Evolutionary conservation across 2,888 invertebrate genomes (phyloP).

Genomic region (Pseudococcus viburni): DNA sequence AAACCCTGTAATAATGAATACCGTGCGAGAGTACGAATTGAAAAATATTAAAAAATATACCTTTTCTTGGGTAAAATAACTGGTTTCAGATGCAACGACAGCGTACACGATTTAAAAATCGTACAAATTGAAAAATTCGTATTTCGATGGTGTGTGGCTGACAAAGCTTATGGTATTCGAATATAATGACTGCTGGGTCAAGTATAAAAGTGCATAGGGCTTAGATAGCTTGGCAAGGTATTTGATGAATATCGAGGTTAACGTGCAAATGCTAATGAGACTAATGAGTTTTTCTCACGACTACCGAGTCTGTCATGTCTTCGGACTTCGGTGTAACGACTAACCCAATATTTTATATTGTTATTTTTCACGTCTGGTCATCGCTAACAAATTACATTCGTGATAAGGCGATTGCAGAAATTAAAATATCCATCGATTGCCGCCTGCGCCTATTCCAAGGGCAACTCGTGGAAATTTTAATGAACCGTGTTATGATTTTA

Average conservation of each 20-base stretch:
- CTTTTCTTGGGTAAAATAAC: neutral
- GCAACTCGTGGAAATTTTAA: neutral
- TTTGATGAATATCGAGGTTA: slow-evolving; percentile 41
- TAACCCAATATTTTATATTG: slow-evolving; percentile 41
- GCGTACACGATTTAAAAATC: neutral
- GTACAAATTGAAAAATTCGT: neutral
- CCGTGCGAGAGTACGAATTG: neutral
- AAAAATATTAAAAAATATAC: neutral
- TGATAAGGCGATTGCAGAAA: slow-evolving; percentile 15
- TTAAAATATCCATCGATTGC: slow-evolving; percentile 3
- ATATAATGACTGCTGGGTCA: neutral
- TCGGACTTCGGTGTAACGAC: slow-evolving; percentile 2
- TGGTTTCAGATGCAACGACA: slow-evolving; percentile 2
- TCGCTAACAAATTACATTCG: slow-evolving; percentile 12
- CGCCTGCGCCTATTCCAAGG: neutral
- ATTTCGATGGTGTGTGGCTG: neutral
- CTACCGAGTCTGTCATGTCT: slow-evolving; percentile 8
- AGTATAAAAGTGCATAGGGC: slow-evolving; percentile 42
- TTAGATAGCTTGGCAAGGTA: neutral
- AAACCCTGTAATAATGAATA: slow-evolving; percentile 18
- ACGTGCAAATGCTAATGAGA: slow-evolving; percentile 49
- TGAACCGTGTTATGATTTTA: neutral
- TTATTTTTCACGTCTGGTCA: slow-evolving; percentile 20
- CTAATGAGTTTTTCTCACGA: slow-evolving; percentile 49
- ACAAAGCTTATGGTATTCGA: neutral